Evolutionary conservation across 2,888 invertebrate species (phyloP), one percentile per base, ranked within the genome.

Genomic region (Ditula angustiorana): DNA sequence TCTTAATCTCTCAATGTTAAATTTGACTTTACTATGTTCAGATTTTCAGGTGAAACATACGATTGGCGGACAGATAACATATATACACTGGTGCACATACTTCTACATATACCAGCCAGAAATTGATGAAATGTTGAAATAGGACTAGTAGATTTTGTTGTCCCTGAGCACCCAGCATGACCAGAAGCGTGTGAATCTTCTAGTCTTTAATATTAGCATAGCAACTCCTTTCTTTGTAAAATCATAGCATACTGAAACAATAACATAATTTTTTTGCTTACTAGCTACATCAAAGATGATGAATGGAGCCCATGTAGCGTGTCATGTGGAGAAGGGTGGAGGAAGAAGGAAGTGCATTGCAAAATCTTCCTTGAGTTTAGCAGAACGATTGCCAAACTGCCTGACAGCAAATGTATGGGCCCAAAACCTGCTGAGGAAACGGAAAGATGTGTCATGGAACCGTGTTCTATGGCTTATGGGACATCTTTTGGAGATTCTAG

Each of bases 331-430:
- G 96, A 97, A 82, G 99, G 99, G 0, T 93, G 96, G 73, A 94
- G 96, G n/a, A 95, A 95, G 70, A 95, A 98, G 30, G 95, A 96
- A 74, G 98, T 98, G n/a, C 95, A 96, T 74, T 99, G 99, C 92
- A 98, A 97, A 93, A 98, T 99, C 76, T 98, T 97, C 88, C 92
- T 99, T 68, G 98, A 98, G 85, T 98, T 98, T 86, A 97, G 98
- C 63, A 94, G 96, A 72, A 98, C 98, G 0, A 96, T 97, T 58
- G 97, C 97, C 4, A 97, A 96, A 72, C 92, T 98, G 8, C 97
- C 98, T 0, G 98, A 98, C 80, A 95, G 95, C 58, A 96, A 98
- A 79, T 99, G 99, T 81, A 95, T 96, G 74, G 98, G 98, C 0
- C 95, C 95, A 0, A 98, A 97, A 79, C 98, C 98, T 0, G 84